Evolutionary conservation across 2,888 invertebrate species (phyloP).

Genomic region (Octodonta nipae): DNA sequence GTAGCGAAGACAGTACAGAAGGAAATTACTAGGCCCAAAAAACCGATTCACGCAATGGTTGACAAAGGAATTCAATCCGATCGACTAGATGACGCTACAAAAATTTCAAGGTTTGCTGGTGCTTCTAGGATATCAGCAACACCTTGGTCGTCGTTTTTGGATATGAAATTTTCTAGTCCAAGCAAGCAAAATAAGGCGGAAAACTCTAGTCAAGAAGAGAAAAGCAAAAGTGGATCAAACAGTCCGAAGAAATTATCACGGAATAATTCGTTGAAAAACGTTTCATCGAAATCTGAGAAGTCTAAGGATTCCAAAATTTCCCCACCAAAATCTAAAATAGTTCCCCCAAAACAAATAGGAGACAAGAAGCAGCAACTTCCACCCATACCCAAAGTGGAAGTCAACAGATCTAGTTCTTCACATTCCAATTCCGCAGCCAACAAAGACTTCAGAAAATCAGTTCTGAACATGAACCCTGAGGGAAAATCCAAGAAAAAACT

Average conservation of each 20-base stretch:
- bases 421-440: conserved; percentile 42
- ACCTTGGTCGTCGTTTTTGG: conserved; percentile 52
- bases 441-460: conserved; percentile 63
- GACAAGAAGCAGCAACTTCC: conserved; percentile 31
- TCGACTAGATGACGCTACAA: conserved; percentile 53
- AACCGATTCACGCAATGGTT: conserved; percentile 40
- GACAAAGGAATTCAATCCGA: conserved; percentile 66
- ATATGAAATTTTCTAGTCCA: conserved; percentile 37
- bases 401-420: conserved; percentile 21
- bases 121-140: conserved; percentile 40
- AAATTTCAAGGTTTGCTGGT: conserved; percentile 52
- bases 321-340: conserved; percentile 19
- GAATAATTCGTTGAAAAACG: conserved; percentile 36
- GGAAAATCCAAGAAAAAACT: conserved; percentile 12
- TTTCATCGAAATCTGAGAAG: conserved; percentile 24
- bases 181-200: too few species aligned
- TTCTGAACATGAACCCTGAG: conserved; percentile 50
- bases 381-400: conserved; percentile 38
- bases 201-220: conserved; percentile 30
- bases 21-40: conserved; percentile 47
- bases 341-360: conserved; percentile 20
- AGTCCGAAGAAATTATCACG: conserved; percentile 31
- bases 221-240: conserved; percentile 30
- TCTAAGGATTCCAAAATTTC: conserved; percentile 21
- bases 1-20: conserved; percentile 60